These are phyloP conservation scores for Eupithecia subfuscata DNA, from an alignment of 2,888 invertebrate species.

Conservation along the genomic window DNA sequence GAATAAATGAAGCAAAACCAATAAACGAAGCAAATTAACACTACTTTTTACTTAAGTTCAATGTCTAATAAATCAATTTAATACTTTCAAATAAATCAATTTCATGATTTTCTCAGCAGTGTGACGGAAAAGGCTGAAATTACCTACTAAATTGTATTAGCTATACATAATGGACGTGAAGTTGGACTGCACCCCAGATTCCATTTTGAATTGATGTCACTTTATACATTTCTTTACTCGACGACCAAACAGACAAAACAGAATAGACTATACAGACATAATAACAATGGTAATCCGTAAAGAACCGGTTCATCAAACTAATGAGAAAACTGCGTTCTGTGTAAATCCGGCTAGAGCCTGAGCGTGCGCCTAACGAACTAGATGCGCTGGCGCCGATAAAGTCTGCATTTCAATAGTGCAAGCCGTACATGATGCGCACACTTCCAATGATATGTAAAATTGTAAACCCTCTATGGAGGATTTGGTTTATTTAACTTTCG, in stretches of 20 bases:
- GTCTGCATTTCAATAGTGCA: conserved; percentile 69
- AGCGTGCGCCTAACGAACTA: conserved; percentile 76
- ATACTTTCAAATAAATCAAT: too few relatives aligned
- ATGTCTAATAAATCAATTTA: too few relatives aligned
- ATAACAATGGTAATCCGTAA: neutral
- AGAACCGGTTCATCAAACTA: neutral
- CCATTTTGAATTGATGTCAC: neutral
- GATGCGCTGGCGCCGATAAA: conserved; percentile 75
- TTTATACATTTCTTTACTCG: neutral
- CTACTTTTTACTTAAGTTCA: too few relatives aligned
- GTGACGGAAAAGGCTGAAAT: too few relatives aligned
- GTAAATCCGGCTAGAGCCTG: conserved; percentile 45
- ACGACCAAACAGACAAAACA: neutral
- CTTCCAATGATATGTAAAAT: conserved; percentile 32
- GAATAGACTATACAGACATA: too few relatives aligned
- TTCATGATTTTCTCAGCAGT: too few relatives aligned
- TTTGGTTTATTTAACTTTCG: neutral
- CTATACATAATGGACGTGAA: too few relatives aligned
- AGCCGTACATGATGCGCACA: conserved; percentile 36
- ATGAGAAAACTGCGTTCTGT: conserved; percentile 5
- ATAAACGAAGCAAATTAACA: too few relatives aligned
- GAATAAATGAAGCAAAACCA: too few relatives aligned
- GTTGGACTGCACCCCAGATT: neutral
- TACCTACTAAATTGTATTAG: too few relatives aligned
- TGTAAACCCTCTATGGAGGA: conserved; percentile 13